phyloP scores from a whole-genome alignment of 2,113 vertebrate genomes.

The Thunnus maccoyii region DNA sequence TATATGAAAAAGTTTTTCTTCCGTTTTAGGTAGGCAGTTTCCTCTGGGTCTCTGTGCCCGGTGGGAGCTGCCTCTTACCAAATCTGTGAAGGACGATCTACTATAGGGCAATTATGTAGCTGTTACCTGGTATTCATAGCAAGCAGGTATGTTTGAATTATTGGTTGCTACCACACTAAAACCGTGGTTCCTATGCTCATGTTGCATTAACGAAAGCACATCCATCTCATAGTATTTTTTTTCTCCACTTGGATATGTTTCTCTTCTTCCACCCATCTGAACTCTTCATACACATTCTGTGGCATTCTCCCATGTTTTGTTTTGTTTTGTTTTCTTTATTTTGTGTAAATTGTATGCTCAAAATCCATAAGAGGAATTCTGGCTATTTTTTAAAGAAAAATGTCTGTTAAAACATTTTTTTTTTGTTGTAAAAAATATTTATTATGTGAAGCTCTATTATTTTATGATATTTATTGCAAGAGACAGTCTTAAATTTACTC shows the following conservation, averaged over 20 bases:
- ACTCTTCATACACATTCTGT: conserved; percentile 82
- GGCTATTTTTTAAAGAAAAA: conserved; percentile 95
- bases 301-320: conserved; percentile 83
- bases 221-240: conserved; percentile 80
- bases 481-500: conserved; percentile 98
- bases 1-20: conserved; percentile 67
- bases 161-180: conserved; percentile 77
- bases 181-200: conserved; percentile 75
- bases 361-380: conserved; percentile 96
- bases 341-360: conserved; percentile 95
- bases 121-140: conserved; percentile 84
- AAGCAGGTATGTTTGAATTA: conserved; percentile 80
- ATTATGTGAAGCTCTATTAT: conserved; percentile 99
- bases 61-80: conserved; percentile 73
- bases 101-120: conserved; percentile 85
- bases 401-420: conserved; percentile 97
- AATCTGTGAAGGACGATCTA: conserved; percentile 88
- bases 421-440: conserved; percentile 97
- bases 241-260: conserved; percentile 78
- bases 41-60: conserved; percentile 60
- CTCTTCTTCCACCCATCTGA: conserved; percentile 65
- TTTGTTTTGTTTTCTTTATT: conserved; percentile 63
- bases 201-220: conserved; percentile 79
- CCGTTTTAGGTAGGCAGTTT: conserved; percentile 73
- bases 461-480: conserved; percentile 99